Percentiles rank a stretch among this genome's conserved stretches.
Conservation (phyloP, 1,140 invertebrate species). For the Colletes latitarsis region DNA sequence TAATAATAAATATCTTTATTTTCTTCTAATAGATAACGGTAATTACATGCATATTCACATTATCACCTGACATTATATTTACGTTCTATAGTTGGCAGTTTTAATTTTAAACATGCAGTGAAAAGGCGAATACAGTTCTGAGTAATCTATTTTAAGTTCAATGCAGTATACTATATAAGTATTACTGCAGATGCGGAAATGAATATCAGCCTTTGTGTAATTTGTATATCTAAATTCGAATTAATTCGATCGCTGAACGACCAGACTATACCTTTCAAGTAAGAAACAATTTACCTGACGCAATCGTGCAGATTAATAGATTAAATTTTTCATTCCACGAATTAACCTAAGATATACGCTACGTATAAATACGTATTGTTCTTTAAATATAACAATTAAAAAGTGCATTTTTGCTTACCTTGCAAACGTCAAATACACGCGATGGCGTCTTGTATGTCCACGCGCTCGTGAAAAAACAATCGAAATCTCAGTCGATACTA, state of each 20-base stretch:
- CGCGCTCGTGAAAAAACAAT: slow-evolving; percentile 12
- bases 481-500: slow-evolving; percentile 19
- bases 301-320: too few species aligned
- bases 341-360: neutral
- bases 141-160: slow-evolving; percentile 22
- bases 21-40: too few species aligned
- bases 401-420: slow-evolving; percentile 45
- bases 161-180: neutral
- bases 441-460: slow-evolving; percentile 47
- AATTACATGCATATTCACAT: neutral
- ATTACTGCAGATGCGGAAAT: slow-evolving; percentile 14
- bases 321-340: too few species aligned
- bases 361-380: too few species aligned
- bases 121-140: neutral
- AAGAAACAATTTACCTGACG: neutral
- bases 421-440: slow-evolving; percentile 51
- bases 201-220: neutral
- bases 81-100: neutral
- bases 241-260: too few species aligned
- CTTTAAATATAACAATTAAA: neutral
- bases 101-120: neutral
- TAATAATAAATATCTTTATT: neutral
- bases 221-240: neutral
- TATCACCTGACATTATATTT: neutral
- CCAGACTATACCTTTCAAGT: too few species aligned